Evolutionary conservation across 1,140 invertebrate species (phyloP).

Genomic region (Oncopeltus fasciatus): DNA sequence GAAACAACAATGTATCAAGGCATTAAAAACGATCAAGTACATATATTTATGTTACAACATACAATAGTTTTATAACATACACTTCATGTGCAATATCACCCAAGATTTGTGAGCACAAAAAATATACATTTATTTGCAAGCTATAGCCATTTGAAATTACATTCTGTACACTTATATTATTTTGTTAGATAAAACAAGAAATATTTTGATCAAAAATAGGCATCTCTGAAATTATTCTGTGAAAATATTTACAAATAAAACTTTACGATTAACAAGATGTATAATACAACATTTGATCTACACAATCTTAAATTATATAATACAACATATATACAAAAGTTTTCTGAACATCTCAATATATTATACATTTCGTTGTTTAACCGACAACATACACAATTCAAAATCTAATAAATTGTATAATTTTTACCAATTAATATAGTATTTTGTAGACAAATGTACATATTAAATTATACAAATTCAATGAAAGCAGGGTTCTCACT

Average conservation of each 20-base stretch:
- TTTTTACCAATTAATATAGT: too few species aligned
- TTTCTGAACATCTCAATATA: not conserved
- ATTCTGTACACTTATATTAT: not conserved
- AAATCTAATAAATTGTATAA: too few species aligned
- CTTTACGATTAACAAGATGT: not conserved
- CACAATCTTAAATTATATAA: constrained; percentile 4
- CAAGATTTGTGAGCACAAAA: constrained; percentile 5
- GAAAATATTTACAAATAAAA: constrained; percentile 3
- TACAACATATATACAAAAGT: constrained; percentile 1
- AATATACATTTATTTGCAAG: not conserved
- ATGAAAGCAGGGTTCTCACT: too few species aligned
- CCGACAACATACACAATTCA: too few species aligned
- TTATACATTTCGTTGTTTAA: not conserved
- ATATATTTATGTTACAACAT: constrained; percentile 6
- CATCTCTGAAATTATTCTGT: constrained; percentile 1
- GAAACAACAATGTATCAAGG: too few species aligned
- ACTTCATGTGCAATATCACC: constrained; percentile 7
- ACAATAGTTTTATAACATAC: constrained; percentile 4
- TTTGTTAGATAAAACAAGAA: not conserved
- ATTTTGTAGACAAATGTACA: too few species aligned
- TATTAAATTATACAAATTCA: too few species aligned
- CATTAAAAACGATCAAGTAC: too few species aligned
- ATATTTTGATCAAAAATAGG: constrained; percentile 8
- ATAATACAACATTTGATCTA: constrained; percentile 2
- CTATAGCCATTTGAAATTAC: not conserved